Base-by-base conservation (phyloP, 2,888 invertebrate species). In the Drosophila stalkeri region DNA sequence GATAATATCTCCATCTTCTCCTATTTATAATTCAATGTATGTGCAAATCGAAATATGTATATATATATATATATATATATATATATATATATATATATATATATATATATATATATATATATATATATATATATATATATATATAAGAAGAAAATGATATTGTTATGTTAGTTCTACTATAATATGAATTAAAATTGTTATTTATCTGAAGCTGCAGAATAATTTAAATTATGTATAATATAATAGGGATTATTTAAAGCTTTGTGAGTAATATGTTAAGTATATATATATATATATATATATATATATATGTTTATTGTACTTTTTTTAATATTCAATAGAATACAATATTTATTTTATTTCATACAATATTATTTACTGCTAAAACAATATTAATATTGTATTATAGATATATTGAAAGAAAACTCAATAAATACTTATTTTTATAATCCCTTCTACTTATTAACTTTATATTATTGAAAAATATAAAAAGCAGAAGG, bases 1-100 rank as follows among this genome's bases (percentile, higher is more conserved):
- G 63, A 37, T 31, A 35, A 55, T 64, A 57, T 59, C 68, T 20
- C 35, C 23, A 47, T 79, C 77, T 54, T 79, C 64, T 47, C 43
- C 75, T 77, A 60, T 63, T 57, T 20, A 54, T 18, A 66, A 37
- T 23, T 11, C 9, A 33, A 33, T 9, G 2, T 33, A 31, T 7
- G 23, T 23, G 23, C 23, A 23, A 23, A 23, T 23, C 23, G 23
- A 2, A 31, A 31, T 77, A 59, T 63, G 49, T 27, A 35, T 20
- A 35, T 31, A 49, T 49, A 31, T 31, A 47, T 47, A 49, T 27
- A 27, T 47, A 27, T n/a, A 31, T n/a, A 31, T 31, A 49, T 27
- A 31, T 49, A 31, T n/a, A 31, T 49, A 49, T 49, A 47, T 31
- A 49, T 31, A 49, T 31, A 31, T 46, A 47, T 31, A n/a, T 31